Evolutionary conservation across 2,888 invertebrate genomes (phyloP), one percentile per base, ranked within the genome.

Genomic region (Steinernema carpocapsae): DNA sequence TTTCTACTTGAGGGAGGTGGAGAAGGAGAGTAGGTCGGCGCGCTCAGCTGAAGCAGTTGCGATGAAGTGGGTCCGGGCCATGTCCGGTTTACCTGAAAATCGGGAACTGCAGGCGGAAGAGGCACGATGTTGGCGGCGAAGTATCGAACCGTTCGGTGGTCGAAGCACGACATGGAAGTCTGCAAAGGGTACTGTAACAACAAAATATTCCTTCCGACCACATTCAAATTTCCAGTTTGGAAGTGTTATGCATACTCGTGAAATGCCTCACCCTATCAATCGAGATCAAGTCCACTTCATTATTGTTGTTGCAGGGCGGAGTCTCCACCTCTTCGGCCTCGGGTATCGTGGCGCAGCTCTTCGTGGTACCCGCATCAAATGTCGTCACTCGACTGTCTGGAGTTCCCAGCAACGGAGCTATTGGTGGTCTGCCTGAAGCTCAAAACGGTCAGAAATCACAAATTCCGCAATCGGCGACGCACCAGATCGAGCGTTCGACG

Each of bases 301-400:
- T 19, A 59, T 43, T 70, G 22, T 52, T 70, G 22, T 19, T 37
- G 10, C 74, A n/a, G 12, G 42, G 29, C 37, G 77, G 64, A 1
- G 75, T 19, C 12, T 73, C 72, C 29, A 52, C 22, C 24, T 78
- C 78, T n/a, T 80, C 78, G 42, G 80, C 78, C 42, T 78, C 78
- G n/a, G 85, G 85, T 70, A 85, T 85, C 6, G 85, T 85, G 0
- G 85, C 85, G 17, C 85, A 85, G 59, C 84, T 84, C 74, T 84
- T 84, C 0, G 83, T 83, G 24, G 85, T 85, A 32, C 83, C 84
- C 10, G 81, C 79, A 70, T 85, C 85, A 46, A 85, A 79, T 6
- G 85, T 82, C 1, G 84, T 85, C n/a, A 85, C 76, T 29, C 85
- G 79, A 74, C 82, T 83, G 70, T 85, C 85, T 1, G 85, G 85